Percentiles rank a stretch among this genome's conserved stretches.
phyloP scores from a whole-genome alignment of 1,140 invertebrate genomes.

The Drosophila oshimai region DNA sequence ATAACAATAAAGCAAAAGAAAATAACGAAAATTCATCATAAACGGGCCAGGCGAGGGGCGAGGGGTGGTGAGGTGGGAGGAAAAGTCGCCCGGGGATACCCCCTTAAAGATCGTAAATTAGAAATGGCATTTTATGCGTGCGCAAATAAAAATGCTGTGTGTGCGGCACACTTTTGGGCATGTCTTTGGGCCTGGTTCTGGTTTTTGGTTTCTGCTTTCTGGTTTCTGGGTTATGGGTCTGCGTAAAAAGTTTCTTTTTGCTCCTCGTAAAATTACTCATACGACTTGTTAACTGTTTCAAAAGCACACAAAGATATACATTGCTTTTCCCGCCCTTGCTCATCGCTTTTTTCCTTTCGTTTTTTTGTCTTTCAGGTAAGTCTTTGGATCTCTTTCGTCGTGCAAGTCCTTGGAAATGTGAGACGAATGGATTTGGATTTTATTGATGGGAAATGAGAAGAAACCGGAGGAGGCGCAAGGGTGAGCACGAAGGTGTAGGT shows the following conservation, averaged over 20 bases:
- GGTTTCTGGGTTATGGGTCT: neutral
- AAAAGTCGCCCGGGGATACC: neutral
- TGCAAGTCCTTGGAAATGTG: constrained; percentile 7
- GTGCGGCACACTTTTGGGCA: constrained; percentile 30
- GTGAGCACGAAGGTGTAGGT: neutral
- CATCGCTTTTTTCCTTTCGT: constrained; percentile 6
- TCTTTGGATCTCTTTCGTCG: constrained; percentile 1
- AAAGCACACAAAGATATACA: constrained; percentile 32
- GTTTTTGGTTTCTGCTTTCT: constrained; percentile 16
- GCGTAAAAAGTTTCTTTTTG: constrained; percentile 59
- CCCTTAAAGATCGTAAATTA: constrained; percentile 62
- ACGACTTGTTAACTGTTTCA: constrained; percentile 72
- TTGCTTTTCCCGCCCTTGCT: constrained; percentile 37
- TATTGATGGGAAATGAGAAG: constrained; percentile 5
- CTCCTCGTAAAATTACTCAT: constrained; percentile 64
- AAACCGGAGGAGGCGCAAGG: neutral
- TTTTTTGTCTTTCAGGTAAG: constrained; percentile 55
- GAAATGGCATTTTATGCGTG: constrained; percentile 74
- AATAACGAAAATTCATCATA: constrained; percentile 58
- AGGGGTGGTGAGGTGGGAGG: neutral
- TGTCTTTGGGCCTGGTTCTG: no score
- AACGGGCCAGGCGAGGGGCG: constrained; percentile 26
- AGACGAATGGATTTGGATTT: constrained; percentile 21
- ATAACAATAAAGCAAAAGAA: constrained; percentile 52
- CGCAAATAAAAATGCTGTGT: constrained; percentile 60